These are phyloP conservation scores for Poecile montanus DNA, from an alignment of 2,797 vertebrate species.

Conservation along the genomic window DNA sequence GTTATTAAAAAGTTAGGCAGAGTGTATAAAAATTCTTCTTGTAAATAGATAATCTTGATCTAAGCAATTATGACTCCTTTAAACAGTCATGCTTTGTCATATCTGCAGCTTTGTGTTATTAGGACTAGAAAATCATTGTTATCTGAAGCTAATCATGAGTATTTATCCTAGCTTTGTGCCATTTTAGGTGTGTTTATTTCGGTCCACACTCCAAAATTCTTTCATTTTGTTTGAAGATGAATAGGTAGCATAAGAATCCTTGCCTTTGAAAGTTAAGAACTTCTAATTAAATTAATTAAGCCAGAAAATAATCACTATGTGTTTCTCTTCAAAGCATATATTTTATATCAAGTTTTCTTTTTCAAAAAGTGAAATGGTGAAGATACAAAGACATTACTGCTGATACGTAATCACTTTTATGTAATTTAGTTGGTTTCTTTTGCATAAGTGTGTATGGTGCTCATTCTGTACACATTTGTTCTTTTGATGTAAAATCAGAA, in stretches of 20 bases:
- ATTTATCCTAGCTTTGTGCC: not conserved
- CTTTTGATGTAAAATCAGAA: not conserved
- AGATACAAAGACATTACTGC: not conserved
- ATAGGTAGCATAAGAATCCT: not conserved
- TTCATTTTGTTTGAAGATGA: not conserved
- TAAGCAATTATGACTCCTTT: not conserved
- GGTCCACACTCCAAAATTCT: not conserved
- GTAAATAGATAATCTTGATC: not conserved
- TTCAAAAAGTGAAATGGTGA: not conserved
- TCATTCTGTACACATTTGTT: not conserved
- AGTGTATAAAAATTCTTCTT: not conserved
- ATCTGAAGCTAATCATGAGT: not conserved
- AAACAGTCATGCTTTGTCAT: not conserved
- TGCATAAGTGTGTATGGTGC: not conserved
- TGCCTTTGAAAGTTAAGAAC: not conserved
- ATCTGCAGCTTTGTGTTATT: not conserved
- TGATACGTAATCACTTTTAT: not conserved
- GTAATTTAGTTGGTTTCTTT: not conserved
- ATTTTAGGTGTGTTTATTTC: not conserved
- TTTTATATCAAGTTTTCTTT: not conserved
- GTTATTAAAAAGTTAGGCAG: not conserved
- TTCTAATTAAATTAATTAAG: not conserved
- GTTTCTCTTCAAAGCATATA: not conserved
- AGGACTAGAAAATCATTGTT: not conserved
- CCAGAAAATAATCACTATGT: not conserved